Evolutionary conservation across 1,140 invertebrate species (phyloP).

Genomic region (Tetragonula clypearis): DNA sequence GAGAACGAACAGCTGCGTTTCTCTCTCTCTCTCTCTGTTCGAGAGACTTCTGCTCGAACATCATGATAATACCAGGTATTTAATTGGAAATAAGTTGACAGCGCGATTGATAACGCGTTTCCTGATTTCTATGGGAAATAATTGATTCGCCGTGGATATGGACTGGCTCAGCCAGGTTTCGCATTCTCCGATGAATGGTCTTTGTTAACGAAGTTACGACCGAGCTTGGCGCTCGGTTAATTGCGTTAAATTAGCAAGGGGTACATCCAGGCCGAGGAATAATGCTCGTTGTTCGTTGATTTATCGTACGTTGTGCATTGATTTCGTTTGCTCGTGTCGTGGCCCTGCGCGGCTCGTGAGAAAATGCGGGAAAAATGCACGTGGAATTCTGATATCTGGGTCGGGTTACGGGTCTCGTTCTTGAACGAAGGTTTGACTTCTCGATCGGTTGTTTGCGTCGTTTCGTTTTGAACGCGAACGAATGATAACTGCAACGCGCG

Average conservation of each 20-base stretch:
- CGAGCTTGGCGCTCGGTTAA: constrained; percentile 1
- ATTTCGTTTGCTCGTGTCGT: neutral
- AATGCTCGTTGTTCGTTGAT: constrained; percentile 16
- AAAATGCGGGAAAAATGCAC: neutral
- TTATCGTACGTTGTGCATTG: neutral
- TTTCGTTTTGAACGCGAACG: neutral
- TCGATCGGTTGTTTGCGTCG: neutral
- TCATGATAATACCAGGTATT: neutral
- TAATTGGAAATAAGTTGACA: constrained; percentile 35
- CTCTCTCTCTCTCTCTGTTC: too few species aligned
- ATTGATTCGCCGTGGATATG: neutral
- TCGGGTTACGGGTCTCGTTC: neutral
- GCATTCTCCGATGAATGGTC: constrained; percentile 15
- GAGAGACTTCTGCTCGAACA: too few species aligned
- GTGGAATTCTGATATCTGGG: neutral
- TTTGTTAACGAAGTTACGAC: constrained; percentile 36
- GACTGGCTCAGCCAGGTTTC: neutral
- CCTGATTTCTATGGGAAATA: neutral
- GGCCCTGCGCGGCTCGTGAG: neutral
- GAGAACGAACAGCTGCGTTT: neutral
- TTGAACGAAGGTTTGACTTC: neutral
- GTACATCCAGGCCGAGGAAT: constrained; percentile 10
- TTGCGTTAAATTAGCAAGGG: constrained; percentile 32
- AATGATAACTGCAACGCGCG: neutral
- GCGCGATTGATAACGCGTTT: constrained; percentile 5